phyloP scores from a whole-genome alignment of 2,797 vertebrate genomes.

The Merluccius polli region DNA sequence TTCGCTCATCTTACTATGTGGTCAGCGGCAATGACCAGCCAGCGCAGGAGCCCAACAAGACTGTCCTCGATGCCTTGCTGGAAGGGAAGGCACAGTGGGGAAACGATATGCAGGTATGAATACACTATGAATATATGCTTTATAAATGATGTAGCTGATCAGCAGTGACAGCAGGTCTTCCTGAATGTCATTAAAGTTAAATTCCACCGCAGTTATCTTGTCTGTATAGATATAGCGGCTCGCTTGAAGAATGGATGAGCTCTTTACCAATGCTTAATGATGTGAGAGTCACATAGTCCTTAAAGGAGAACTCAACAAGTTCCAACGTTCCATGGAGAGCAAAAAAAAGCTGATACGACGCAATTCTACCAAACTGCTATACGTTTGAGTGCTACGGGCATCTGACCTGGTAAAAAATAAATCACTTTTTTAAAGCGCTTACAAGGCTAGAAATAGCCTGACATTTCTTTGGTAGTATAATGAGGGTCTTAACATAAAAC shows the following conservation, averaged over 20 bases:
- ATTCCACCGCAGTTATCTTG: not conserved
- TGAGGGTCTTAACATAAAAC: too few species aligned
- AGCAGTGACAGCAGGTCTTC: too few species aligned
- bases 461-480: too few species aligned
- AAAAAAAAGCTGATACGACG: too few species aligned
- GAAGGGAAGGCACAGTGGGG: conserved; percentile 95
- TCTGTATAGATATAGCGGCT: not conserved
- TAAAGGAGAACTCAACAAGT: too few species aligned
- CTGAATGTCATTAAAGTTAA: not conserved
- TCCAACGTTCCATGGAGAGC: too few species aligned
- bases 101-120: conserved; percentile 87
- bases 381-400: too few species aligned
- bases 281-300: too few species aligned
- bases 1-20: conserved; percentile 94
- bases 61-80: conserved; percentile 88
- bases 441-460: too few species aligned
- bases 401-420: too few species aligned
- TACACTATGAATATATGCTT: not conserved
- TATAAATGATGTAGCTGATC: not conserved
- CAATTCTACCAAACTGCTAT: too few species aligned
- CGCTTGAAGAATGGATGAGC: not conserved
- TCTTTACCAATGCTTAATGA: not conserved
- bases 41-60: conserved; percentile 88
- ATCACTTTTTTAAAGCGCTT: too few species aligned
- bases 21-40: conserved; percentile 92